Evolutionary conservation across 2,113 vertebrate genomes (phyloP), one percentile per base, ranked within the genome.

Genomic region (Urocolius indicus): DNA sequence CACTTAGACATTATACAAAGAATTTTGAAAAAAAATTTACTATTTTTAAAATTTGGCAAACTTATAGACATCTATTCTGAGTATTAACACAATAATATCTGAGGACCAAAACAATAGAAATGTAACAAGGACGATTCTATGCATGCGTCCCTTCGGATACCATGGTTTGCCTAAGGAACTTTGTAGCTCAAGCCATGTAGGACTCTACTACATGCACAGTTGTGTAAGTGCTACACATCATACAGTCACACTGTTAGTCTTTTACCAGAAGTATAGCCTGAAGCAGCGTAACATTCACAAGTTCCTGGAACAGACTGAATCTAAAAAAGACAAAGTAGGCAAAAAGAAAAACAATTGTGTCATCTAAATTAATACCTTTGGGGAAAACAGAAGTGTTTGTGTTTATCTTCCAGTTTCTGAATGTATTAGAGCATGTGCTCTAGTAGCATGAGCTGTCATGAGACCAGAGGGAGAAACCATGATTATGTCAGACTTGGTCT

Each of bases 261-360:
- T 93, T 66, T 80, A 62, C 58, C 49, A 79, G 46, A 75, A 73
- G 30, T 38, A 73, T 27, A 74, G 51, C 69, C 63, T 80, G 41
- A 87, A 87, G 77, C 59, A 90, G 77, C 87, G 62, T 22, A 85
- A 36, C 14, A 41, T 90, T 91, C 93, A 73, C 51, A 71, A 55
- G 36, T 76, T 94, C 77, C 63, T 84, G 71, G 55, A 85, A 80
- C 51, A 55, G 5, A 8, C 3, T 30, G 29, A 45, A 76, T 74
- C 38, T 57, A 48, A 87, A 82, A 91, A 71, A 95, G 29, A 51
- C 34, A 85, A 85, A 93, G 6, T 22, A 83, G n/a, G 12, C 22
- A 67, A 80, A 55, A 91, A 82, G 16, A 52, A 83, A 93, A 84
- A 5, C 16, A 57, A 34, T 23, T 45, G 30, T n/a, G 16, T 46